Evolutionary conservation across 2,797 vertebrate genomes (phyloP), one percentile per base, ranked within the genome.

Genomic region (Tiaroga cobitis): DNA sequence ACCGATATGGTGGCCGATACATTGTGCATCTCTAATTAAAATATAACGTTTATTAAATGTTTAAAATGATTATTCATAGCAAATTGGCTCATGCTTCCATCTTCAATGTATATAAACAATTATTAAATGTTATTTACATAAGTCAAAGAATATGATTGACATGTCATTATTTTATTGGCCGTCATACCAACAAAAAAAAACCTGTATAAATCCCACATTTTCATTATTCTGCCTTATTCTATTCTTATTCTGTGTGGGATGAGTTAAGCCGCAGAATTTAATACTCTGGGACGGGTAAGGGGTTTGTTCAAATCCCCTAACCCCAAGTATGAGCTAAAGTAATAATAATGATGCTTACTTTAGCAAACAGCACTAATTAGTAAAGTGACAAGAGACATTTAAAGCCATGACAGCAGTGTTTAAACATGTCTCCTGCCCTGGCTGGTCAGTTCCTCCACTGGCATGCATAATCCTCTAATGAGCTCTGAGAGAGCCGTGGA

Each of bases 381-480:
- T n/a, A 51, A 69, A 29, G 54, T 29, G 49, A 83, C 11, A 11
- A 73, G 43, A 73, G 63, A 46, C 73, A 76, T 73, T 67, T 56
- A 69, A 75, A 75, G 49, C 65, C 29, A 10, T n/a, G 46, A 74
- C 63, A 74, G 56, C 61, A 65, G 56, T 77, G 46, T 70, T 85
- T 59, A 78, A 77, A 85, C 29, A n/a, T 34, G 51, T 49, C 56
- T 51, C 37, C 76, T 51, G 59, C 59, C 59, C 77, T 43, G 54
- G 68, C 77, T 21, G 54, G 29, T 61, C 54, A 84, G 80, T 80
- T 78, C 76, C 68, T 85, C 89, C 87, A 83, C 78, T 85, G 87
- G 85, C 89, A 85, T 83, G 84, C 87, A 86, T 94, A 94, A 95
- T 94, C 93, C 91, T 89, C 83, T 94, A 91, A 95, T 93, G 88